A percentile compares a stretch with the other conserved stretches of the same genome.
Conservation (phyloP, 1,140 invertebrate species). For the Formica selysi region DNA sequence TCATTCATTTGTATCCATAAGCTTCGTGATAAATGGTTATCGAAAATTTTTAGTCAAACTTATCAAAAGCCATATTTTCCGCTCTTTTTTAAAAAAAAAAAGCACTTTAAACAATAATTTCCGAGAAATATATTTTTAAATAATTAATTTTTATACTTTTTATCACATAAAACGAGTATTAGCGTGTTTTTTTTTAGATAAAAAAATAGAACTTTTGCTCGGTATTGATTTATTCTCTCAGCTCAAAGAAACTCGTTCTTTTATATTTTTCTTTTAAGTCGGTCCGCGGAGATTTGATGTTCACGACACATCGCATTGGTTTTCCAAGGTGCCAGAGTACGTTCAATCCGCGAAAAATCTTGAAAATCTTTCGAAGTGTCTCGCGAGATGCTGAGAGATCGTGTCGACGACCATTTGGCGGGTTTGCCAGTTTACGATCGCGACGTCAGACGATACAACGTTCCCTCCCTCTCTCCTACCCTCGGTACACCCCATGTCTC, state of each 20-base stretch:
- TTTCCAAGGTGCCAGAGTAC: background rate
- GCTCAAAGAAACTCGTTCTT: background rate
- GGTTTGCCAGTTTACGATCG: constrained; percentile 46
- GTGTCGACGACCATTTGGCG: constrained; percentile 31
- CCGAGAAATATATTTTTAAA: background rate
- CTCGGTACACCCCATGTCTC: background rate
- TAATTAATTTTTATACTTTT: background rate
- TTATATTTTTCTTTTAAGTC: constrained; percentile 2
- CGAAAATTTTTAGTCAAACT: constrained; percentile 4
- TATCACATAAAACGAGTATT: background rate
- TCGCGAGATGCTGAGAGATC: constrained; percentile 20
- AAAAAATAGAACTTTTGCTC: background rate
- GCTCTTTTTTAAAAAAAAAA: too few relatives aligned
- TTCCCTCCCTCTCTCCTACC: background rate
- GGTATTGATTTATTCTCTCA: background rate
- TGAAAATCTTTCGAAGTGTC: background rate
- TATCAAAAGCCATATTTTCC: constrained; percentile 10
- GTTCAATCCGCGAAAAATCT: constrained; percentile 37
- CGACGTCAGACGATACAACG: constrained; percentile 39
- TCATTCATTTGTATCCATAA: constrained; percentile 20
- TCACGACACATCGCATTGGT: constrained; percentile 11
- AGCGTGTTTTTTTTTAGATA: background rate
- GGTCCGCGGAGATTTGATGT: background rate
- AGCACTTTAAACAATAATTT: background rate
- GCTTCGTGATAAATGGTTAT: constrained; percentile 36